Base-by-base conservation (phyloP, 2,888 invertebrate species). In the Linyphia triangularis region DNA sequence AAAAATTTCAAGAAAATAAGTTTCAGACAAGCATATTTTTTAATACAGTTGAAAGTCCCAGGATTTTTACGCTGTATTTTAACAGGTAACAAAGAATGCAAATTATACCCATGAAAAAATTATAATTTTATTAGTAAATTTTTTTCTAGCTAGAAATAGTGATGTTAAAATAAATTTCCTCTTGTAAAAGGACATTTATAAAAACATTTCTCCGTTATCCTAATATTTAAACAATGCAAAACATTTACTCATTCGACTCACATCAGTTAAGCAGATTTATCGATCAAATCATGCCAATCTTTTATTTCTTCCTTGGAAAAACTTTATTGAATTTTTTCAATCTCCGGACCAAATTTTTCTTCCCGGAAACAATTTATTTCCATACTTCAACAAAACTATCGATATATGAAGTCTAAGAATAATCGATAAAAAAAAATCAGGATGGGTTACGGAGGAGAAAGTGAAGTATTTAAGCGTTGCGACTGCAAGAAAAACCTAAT, bases 301-400 rank as follows among this genome's bases (percentile, higher is more conserved):
- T 51, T n/a, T n/a, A 9, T 5, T n/a, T 51, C n/a, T 51, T 16
- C n/a, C 51, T 51, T n/a, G n/a, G 51, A n/a, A n/a, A 51, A 16
- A 43, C 43, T 26, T 13, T 70, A 70, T 70, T 70, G 51, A 43
- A 24, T 43, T 16, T 16, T 26, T 70, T 37, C 40, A 63, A 51
- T 30, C 30, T 30, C 24, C 13, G 37, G 33, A 37, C 37, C 1
- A 33, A 77, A 40, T 26, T 40, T 77, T 61, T 61, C 24, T 70
- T 24, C n/a, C 26, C 6, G 40, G 77, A 37, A 43, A 77, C 33
- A 77, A 77, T 61, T 40, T 22, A 73, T 73, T 73, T 73, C 59
- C 73, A 73, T 77, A 30, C 37, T 40, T 70, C 70, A 43, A 26
- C 26, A n/a, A 26, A 28, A 51, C 57, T 59, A 77, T 77, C 77